Evolutionary conservation across 2,113 vertebrate genomes (phyloP), one percentile per base, ranked within the genome.

Genomic region (Sebastes schlegelii): DNA sequence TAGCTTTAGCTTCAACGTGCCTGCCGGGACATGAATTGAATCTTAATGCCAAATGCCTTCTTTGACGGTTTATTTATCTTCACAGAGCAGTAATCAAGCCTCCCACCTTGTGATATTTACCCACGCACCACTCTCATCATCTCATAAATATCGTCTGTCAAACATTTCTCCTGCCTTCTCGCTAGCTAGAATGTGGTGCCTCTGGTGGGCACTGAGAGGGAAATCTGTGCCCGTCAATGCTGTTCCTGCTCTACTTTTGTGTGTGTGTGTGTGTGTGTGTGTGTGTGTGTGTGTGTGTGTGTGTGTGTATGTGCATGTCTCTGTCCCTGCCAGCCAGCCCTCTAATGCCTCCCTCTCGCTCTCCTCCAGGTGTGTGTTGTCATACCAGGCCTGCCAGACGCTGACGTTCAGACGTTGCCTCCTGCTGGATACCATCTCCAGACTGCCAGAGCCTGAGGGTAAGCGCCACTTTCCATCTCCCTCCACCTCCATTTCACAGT

Each of bases 371-470:
- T 99, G 98, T 95, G 97, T 96, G 84, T 93, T 99, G 77, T 98
- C 98, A 77, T 98, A 97, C 95, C 97, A 97, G 88, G 97, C 98
- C 90, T 99, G 98, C 91, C 98, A 99, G 96, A 96, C 95, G 43
- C 87, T 99, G 93, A 96, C 96, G 7, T 99, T 98, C 94, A 96
- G 97, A 89, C 94, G 97, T 72, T 99, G 98, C 95, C 92, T 99
- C 93, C 96, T 99, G 76, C 97, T 97, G 0, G 98, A 99, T 95
- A 96, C 96, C 93, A 96, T 99, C 3, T 97, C 98, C 85, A 94
- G 96, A 77, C 95, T 97, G 77, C 96, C 98, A 14, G 92, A 95
- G 75, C 96, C 97, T 17, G 97, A 98, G 94, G 98, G 98, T 99
- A 95, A 97, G 94, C 82, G 75, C 72, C 89, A 84, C 85, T 88